Evolutionary conservation across 1,140 invertebrate genomes (phyloP), one percentile per base, ranked within the genome.

Genomic region (Brachionus plicatilis): DNA sequence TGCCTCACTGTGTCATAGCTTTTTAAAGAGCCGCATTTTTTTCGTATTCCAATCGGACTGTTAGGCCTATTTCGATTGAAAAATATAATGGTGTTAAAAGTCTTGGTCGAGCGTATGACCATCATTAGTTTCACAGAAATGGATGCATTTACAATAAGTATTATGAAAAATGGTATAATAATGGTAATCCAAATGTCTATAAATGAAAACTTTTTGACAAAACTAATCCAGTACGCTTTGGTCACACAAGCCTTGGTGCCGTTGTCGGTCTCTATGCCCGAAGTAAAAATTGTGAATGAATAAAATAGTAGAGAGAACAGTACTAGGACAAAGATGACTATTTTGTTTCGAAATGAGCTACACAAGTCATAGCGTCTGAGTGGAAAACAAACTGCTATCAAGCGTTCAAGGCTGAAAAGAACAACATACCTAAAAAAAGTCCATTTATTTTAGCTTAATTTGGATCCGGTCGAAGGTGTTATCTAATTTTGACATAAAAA

Each of bases 321-420:
- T 29, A 76, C 20, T 4, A 76, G 3, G 1, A 50, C 20, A 76
- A 76, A 24, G 27, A 76, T 76, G 72, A 47, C 43, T 24, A 76
- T 76, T 76, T 76, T 76, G 43, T 76, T 76, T 8, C 45, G 41
- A 12, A 29, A 50, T 14, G 41, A 29, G 17, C 47, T 76, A 37
- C 72, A 76, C 1, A 76, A 9, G 14, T 76, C 41, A 50, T 76
- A 76, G 20, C 72, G 17, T 76, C 47, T 76, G 43, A 76, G 47
- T 76, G 72, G 72, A 76, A 76, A 76, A 47, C 41, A 76, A 9
- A 76, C 72, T 11, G 72, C 72, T 76, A 76, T 50, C n/a, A 76
- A 33, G 17, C 72, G 41, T 50, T 76, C 72, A 12, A 76, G 11
- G n/a, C 72, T 76, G 33, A 76, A 76, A 1, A 76, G 47, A 76